Percentiles rank a stretch among this genome's conserved stretches.
Evolutionary conservation across 2,113 vertebrate species (phyloP).

Genomic region (Mustela lutreola): DNA sequence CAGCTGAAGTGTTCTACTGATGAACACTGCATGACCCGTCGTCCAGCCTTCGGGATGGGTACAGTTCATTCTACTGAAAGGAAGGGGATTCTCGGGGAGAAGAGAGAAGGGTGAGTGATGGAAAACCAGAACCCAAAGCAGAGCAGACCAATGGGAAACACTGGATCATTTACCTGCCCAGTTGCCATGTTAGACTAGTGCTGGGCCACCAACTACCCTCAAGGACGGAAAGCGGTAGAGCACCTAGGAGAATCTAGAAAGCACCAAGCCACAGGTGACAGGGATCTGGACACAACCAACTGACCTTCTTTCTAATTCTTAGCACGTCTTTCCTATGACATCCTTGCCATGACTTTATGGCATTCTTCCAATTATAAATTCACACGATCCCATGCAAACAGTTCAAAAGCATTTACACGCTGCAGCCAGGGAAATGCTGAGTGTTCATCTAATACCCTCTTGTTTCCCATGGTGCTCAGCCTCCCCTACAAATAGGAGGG

Average conservation of each 20-base stretch:
- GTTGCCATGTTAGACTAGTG: accelerated
- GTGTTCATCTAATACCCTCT: background rate
- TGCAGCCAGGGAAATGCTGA: background rate
- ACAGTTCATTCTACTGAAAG: conserved; percentile 55
- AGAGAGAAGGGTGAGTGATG: background rate
- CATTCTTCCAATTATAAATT: conserved; percentile 11
- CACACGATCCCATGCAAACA: background rate
- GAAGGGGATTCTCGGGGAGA: background rate
- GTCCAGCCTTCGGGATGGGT: conserved; percentile 20
- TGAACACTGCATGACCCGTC: conserved; percentile 55
- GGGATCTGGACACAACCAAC: background rate
- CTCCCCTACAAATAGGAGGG: background rate
- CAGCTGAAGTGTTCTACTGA: background rate
- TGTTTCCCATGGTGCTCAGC: background rate
- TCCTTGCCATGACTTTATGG: background rate
- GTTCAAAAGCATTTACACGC: background rate
- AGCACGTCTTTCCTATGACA: background rate
- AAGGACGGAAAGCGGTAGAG: background rate
- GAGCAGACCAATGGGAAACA: conserved; percentile 6
- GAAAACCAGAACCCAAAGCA: background rate
- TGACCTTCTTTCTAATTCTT: background rate
- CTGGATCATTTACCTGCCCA: background rate
- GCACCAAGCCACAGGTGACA: background rate
- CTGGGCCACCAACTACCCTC: background rate
- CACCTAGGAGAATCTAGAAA: background rate